Evolutionary conservation across 2,888 invertebrate genomes (phyloP), one percentile per base, ranked within the genome.

Genomic region (Lamproptera curius): DNA sequence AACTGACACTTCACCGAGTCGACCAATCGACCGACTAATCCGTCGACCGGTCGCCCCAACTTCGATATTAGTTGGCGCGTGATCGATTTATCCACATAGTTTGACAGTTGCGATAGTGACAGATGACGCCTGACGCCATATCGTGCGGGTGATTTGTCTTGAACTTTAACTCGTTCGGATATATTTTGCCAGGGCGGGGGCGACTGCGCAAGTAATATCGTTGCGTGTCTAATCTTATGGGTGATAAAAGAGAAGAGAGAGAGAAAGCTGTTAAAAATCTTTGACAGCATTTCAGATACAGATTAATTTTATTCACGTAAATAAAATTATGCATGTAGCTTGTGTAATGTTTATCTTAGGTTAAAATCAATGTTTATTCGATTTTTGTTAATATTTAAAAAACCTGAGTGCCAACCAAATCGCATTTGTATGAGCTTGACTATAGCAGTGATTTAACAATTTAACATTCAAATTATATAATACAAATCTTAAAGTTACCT

Each of bases 61-160:
- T 85, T 85, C 68, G 77, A 83, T 84, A 86, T 85, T 86, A 85
- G 82, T 86, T 86, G 66, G 74, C 74, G 70, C 76, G 79, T 86
- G 85, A 86, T 85, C 84, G 85, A 85, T 86, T 76, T 71, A 70
- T 72, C 81, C 70, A 71, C 67, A 73, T 73, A 76, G 73, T 84
- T 79, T 81, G 85, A 84, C 84, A 84, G 83, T 82, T 83, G 57
- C 72, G 81, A 82, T 80, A 69, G 77, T 83, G 81, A 85, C 83
- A 80, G 85, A 86, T 85, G 85, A 84, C 73, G 76, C 73, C 61
- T 67, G 69, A 67, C 70, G 74, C 76, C 79, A 80, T 77, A 82
- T 75, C 77, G 76, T 66, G 59, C 59, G 65, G 75, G 77, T 76
- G 77, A 84, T 85, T 84, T 82, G 84, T 84, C 82, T 80, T 70